Evolutionary conservation across 1,140 invertebrate genomes (phyloP).

Genomic region (Drosophila sechellia): DNA sequence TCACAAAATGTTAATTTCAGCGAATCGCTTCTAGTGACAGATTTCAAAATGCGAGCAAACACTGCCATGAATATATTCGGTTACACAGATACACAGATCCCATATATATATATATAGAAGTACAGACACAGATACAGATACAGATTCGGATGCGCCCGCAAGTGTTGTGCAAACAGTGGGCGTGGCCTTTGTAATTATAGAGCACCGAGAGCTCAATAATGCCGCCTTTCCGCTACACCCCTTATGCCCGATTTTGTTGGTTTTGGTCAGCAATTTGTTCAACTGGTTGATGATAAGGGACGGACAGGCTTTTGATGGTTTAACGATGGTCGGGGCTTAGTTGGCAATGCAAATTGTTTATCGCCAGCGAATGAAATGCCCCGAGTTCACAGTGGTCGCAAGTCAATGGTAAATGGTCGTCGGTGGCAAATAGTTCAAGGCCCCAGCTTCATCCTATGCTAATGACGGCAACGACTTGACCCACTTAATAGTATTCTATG

Average conservation of each 20-base stretch:
- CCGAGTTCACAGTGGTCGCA: conserved; percentile 51
- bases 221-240: conserved; percentile 22
- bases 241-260: conserved; percentile 38
- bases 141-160: conserved; percentile 44
- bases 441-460: conserved; percentile 29
- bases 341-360: conserved; percentile 80
- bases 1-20: conserved; percentile 64
- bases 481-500: conserved; percentile 31
- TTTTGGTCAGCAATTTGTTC: conserved; percentile 72
- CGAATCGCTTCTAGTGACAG: conserved; percentile 55
- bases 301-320: conserved; percentile 31
- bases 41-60: conserved; percentile 61
- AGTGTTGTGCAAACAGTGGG: conserved; percentile 65
- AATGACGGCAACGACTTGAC: conserved; percentile 60
- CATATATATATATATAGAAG: background rate
- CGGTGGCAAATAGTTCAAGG: conserved; percentile 35
- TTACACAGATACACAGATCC: conserved; percentile 13
- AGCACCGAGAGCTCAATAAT: conserved; percentile 50
- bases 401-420: conserved; percentile 30
- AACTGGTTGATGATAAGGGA: conserved; percentile 53
- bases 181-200: conserved; percentile 65
- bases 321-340: conserved; percentile 52
- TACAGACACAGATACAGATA: background rate
- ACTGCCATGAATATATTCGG: conserved; percentile 23
- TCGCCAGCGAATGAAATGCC: conserved; percentile 50